These are phyloP conservation scores for Brachyptera risi DNA, from an alignment of 2,888 invertebrate genomes.

Conservation along the genomic window DNA sequence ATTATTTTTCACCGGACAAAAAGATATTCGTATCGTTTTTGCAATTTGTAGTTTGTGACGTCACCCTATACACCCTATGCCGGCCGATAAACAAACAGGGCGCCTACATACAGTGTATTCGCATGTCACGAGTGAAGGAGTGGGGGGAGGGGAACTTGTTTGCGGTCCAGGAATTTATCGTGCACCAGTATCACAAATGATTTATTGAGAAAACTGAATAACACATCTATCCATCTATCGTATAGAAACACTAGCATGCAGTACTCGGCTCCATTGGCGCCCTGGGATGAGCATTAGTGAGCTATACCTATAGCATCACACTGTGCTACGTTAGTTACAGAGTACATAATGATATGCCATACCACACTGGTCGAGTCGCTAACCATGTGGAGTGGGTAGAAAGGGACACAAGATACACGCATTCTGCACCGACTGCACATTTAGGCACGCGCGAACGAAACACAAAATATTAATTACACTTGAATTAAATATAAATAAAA, in stretches of 20 bases:
- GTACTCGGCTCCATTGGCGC: too few relatives aligned
- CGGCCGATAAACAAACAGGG: slow-evolving; percentile 7
- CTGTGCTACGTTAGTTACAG: too few relatives aligned
- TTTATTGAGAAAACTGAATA: slow-evolving; percentile 21
- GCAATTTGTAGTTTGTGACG: slow-evolving; percentile 3
- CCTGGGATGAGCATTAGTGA: background rate
- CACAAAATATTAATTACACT: too few relatives aligned
- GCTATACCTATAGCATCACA: too few relatives aligned
- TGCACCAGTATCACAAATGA: slow-evolving; percentile 19
- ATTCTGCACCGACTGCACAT: too few relatives aligned
- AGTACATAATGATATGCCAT: too few relatives aligned
- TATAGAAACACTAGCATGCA: slow-evolving; percentile 14
- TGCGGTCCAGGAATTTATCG: slow-evolving; percentile 20
- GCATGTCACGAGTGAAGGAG: slow-evolving; percentile 7
- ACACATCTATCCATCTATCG: slow-evolving; percentile 19
- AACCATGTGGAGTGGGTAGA: too few relatives aligned
- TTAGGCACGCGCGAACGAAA: too few relatives aligned
- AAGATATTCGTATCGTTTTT: slow-evolving; percentile 1
- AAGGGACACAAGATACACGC: too few relatives aligned
- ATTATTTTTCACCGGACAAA: background rate
- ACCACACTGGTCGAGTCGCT: too few relatives aligned
- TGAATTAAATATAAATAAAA: too few relatives aligned
- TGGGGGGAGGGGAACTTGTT: slow-evolving; percentile 6
- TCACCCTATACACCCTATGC: background rate
- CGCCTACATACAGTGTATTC: slow-evolving; percentile 17